Percentiles rank a stretch among this genome's conserved stretches.
These are phyloP conservation scores for Caenorhabditis latens DNA, from an alignment of 1,140 invertebrate species.

Conservation along the genomic window DNA sequence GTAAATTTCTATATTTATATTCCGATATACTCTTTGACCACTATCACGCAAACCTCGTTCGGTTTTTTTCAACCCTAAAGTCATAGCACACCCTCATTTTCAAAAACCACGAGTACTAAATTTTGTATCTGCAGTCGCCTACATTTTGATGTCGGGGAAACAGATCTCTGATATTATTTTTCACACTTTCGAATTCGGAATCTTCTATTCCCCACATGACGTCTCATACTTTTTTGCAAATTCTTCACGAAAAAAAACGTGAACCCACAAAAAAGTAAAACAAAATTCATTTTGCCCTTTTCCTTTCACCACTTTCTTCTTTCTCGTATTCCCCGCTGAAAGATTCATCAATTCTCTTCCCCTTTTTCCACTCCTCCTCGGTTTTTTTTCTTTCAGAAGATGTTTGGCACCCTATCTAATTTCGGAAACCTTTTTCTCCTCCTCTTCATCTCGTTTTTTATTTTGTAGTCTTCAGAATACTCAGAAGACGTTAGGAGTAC, in stretches of 20 bases:
- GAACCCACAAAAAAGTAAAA: slow-evolving; percentile 1
- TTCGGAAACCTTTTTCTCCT: slow-evolving; percentile 45
- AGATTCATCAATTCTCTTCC: slow-evolving; percentile 30
- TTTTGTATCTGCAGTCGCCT: neutral
- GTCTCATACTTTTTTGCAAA: neutral
- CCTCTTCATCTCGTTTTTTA: neutral
- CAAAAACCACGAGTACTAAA: neutral
- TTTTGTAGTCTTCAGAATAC: slow-evolving; percentile 24
- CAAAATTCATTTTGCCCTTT: neutral
- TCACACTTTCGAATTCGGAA: neutral
- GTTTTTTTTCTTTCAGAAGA: slow-evolving; percentile 35
- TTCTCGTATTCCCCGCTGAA: slow-evolving; percentile 46
- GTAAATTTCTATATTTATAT: no score
- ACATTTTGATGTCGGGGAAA: neutral
- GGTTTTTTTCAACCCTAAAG: no score
- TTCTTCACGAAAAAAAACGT: neutral
- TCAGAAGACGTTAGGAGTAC: slow-evolving; percentile 14
- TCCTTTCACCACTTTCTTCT: slow-evolving; percentile 17
- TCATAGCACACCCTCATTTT: no score
- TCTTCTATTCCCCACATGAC: neutral
- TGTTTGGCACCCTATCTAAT: slow-evolving; percentile 52
- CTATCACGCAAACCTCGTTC: no score
- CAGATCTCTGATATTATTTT: neutral
- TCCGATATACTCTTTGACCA: neutral
- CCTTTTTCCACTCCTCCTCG: neutral